Conservation (phyloP, 2,888 invertebrate species). For the Tiliacea citrago region DNA sequence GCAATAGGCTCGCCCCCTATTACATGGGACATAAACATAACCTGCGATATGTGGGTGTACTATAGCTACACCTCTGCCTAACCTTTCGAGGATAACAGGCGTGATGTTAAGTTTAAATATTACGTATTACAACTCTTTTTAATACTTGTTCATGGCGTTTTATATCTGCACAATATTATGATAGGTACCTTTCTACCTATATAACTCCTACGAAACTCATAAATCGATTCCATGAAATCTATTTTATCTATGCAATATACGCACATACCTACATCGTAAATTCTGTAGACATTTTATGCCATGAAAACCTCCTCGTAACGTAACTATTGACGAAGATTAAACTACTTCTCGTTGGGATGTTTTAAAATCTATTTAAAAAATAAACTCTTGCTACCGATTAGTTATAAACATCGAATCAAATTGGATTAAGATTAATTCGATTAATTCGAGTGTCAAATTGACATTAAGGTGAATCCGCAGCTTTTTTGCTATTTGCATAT, state of each 20-base stretch:
- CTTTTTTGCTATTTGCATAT: too few species aligned
- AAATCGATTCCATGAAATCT: constrained; percentile 12
- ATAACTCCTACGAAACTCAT: neutral
- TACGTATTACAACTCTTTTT: neutral
- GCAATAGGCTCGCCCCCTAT: too few species aligned
- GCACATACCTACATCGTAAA: constrained; percentile 11
- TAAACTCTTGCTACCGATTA: neutral
- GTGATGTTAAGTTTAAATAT: too few species aligned
- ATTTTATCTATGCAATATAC: constrained; percentile 9
- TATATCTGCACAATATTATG: constrained; percentile 4
- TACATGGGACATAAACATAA: too few species aligned
- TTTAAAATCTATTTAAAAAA: neutral
- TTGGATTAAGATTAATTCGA: constrained; percentile 1
- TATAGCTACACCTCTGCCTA: too few species aligned
- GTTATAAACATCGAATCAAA: neutral
- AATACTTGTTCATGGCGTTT: neutral
- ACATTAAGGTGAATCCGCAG: too few species aligned
- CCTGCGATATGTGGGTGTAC: too few species aligned
- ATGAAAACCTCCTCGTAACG: constrained; percentile 1
- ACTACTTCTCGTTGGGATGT: neutral
- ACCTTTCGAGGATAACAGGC: too few species aligned
- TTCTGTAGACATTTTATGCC: constrained; percentile 5
- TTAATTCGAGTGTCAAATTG: too few species aligned
- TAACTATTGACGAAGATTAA: neutral
- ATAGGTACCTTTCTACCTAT: neutral